A percentile compares a stretch with the other conserved stretches of the same genome.
Evolutionary conservation across 2,113 vertebrate species (phyloP).

Genomic region (Phainopepla nitens): DNA sequence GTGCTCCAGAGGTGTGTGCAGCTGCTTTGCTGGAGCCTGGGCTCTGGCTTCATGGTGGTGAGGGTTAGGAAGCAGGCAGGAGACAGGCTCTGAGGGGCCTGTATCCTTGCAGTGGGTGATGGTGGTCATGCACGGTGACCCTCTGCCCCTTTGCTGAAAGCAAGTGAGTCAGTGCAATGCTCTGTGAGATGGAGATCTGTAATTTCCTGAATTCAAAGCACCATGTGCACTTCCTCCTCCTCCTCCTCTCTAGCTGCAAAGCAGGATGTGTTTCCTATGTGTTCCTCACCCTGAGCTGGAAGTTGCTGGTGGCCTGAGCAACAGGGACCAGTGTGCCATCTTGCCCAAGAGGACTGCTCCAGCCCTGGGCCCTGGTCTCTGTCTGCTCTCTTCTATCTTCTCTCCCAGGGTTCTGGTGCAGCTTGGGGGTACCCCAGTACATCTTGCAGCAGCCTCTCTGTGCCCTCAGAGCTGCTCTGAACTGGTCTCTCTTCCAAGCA

Average conservation of each 20-base stretch:
- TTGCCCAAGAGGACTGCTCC: neutral
- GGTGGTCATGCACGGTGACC: neutral
- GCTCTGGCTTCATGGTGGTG: accelerated
- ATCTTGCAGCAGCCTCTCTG: neutral
- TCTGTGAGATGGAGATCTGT: neutral
- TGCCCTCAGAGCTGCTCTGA: neutral
- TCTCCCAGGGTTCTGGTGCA: neutral
- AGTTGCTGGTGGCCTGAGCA: neutral
- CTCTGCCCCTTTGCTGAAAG: neutral
- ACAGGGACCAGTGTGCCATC: neutral
- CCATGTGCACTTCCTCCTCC: neutral
- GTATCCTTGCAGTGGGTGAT: neutral
- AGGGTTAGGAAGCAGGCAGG: neutral
- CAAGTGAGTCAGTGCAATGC: neutral
- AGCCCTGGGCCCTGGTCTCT: neutral
- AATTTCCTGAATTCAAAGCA: neutral
- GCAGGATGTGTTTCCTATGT: neutral
- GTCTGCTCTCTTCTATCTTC: neutral
- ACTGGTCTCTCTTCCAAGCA: neutral
- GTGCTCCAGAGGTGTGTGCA: neutral
- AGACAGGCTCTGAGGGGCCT: neutral
- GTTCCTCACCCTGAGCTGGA: neutral
- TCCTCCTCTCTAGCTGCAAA: neutral
- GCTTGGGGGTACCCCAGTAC: accelerated
- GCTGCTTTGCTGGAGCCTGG: neutral